Conservation (phyloP, 2,113 vertebrate genomes). For the Micromys minutus region DNA sequence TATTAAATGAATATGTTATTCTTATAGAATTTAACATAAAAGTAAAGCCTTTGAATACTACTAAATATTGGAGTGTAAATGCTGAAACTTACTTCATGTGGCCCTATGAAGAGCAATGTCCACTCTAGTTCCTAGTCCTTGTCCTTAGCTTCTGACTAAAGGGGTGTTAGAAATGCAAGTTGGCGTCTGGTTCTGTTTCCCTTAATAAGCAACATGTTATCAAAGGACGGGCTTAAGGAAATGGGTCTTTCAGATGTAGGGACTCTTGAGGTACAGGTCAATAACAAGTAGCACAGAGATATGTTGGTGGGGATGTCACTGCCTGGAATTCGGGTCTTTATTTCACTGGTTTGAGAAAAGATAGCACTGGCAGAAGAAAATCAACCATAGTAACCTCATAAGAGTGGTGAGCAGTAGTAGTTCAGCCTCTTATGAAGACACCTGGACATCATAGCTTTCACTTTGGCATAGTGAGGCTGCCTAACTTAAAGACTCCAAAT, state of each 20-base stretch:
- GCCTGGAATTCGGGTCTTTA: constrained; percentile 27
- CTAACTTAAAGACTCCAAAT: neutral
- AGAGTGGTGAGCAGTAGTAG: neutral
- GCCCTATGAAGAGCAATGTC: neutral
- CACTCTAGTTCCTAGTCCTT: neutral
- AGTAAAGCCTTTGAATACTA: no score
- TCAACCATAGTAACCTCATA: neutral
- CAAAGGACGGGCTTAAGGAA: constrained; percentile 22
- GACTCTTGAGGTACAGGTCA: constrained; percentile 13
- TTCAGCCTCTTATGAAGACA: neutral
- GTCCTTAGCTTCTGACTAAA: neutral
- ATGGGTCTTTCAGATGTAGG: constrained; percentile 37
- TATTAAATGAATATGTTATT: no score
- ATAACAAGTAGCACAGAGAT: constrained; percentile 20
- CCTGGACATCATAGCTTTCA: neutral
- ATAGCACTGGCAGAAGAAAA: neutral
- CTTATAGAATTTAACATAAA: no score
- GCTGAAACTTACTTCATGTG: neutral
- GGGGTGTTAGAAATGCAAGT: neutral
- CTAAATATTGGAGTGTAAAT: no score
- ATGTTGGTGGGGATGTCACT: constrained; percentile 23
- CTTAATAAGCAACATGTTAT: neutral
- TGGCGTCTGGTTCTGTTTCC: neutral
- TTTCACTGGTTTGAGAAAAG: neutral
- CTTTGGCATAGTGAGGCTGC: neutral